Conservation (phyloP, 2,113 vertebrate species). For the Neodontobutis hainanensis region DNA sequence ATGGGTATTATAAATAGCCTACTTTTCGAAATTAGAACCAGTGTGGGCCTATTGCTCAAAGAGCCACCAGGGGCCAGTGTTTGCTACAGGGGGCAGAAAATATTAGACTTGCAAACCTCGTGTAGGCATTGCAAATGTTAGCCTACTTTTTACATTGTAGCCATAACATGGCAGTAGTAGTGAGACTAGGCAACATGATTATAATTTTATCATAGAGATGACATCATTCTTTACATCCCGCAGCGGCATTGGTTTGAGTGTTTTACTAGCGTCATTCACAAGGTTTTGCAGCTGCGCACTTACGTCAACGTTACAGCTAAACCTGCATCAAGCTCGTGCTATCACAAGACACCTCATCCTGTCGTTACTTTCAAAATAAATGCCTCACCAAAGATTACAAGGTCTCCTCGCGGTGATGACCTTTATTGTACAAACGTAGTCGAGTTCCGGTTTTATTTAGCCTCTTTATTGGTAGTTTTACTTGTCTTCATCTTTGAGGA, state of each 20-base stretch:
- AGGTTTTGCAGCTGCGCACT: slow-evolving; percentile 61
- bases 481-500: slow-evolving; percentile 12
- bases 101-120: too few relatives aligned
- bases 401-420: too few relatives aligned
- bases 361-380: slow-evolving; percentile 44
- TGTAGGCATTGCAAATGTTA: too few relatives aligned
- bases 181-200: neutral
- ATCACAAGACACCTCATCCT: slow-evolving; percentile 3
- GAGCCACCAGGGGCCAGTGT: too few relatives aligned
- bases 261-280: slow-evolving; percentile 1
- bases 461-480: neutral
- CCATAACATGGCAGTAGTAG: neutral
- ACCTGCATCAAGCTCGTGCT: neutral
- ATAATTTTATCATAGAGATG: slow-evolving; percentile 23
- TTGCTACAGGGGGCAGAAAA: too few relatives aligned
- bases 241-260: slow-evolving; percentile 23
- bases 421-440: neutral
- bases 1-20: too few relatives aligned
- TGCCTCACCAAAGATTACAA: neutral
- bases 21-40: too few relatives aligned
- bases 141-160: neutral
- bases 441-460: slow-evolving; percentile 3
- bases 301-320: neutral
- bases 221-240: slow-evolving; percentile 46
- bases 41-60: too few relatives aligned